These are phyloP conservation scores for Spongilla lacustris DNA, from an alignment of 37 sponge, comb jelly and placozoan species.

Conservation along the genomic window DNA sequence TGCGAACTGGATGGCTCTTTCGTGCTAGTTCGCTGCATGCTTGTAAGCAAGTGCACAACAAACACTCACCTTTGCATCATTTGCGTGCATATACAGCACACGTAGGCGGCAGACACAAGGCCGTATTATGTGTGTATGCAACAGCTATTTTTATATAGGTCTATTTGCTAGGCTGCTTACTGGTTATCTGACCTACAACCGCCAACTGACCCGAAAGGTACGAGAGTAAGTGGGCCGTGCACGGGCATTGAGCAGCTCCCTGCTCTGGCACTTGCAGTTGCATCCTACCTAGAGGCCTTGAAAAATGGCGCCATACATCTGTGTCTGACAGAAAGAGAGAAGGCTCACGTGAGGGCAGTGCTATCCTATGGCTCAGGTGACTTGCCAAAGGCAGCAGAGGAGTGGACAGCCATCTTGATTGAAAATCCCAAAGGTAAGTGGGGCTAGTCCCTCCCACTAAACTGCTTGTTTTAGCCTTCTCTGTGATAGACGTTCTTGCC, in stretches of 20 bases:
- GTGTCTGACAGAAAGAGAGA: constrained; percentile 43
- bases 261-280: not conserved
- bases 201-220: constrained; percentile 43
- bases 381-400: constrained; percentile 26
- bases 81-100: too few relatives aligned
- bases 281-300: constrained; percentile 23
- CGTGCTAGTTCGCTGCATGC: constrained; percentile 47
- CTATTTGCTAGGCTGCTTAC: constrained; percentile 14
- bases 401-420: constrained; percentile 26
- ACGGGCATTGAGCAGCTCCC: not conserved
- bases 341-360: constrained; percentile 28
- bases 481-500: constrained; percentile 35
- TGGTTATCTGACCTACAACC: constrained; percentile 17
- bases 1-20: constrained; percentile 38
- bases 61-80: not conserved
- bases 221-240: not conserved
- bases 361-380: constrained; percentile 47
- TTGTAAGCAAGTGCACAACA: constrained; percentile 39
- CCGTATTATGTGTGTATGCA: not conserved
- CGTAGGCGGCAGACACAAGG: not conserved
- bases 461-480: not conserved
- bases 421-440: constrained; percentile 55
- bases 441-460: not conserved
- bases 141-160: too few relatives aligned
- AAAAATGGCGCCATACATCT: constrained; percentile 8